Conservation (phyloP, 2,888 invertebrate genomes). For the Opisthograptis luteolata region DNA sequence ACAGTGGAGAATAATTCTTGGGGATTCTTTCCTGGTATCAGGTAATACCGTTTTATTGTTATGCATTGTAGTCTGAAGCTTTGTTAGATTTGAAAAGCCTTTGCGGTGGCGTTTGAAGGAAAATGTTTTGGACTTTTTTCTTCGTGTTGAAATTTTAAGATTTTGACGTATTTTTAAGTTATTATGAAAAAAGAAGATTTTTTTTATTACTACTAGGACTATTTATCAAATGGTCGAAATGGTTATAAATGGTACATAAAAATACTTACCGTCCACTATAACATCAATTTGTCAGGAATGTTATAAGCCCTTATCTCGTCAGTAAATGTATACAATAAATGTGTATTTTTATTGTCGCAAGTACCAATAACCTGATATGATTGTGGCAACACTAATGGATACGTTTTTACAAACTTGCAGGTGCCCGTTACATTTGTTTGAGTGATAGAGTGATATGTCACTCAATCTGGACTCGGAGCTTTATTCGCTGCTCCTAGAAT, state of each 20-base stretch:
- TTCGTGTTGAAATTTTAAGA: neutral
- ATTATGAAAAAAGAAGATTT: too few species aligned
- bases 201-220: too few species aligned
- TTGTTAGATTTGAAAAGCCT: constrained; percentile 2
- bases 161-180: too few species aligned
- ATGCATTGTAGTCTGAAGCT: constrained; percentile 6
- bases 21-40: constrained; percentile 4
- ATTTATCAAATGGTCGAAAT: too few species aligned
- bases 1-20: constrained; percentile 36
- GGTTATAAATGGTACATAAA: too few species aligned
- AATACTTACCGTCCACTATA: too few species aligned
- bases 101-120: neutral
- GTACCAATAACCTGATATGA: constrained; percentile 68
- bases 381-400: constrained; percentile 63
- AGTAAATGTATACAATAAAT: constrained; percentile 24
- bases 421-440: too few species aligned
- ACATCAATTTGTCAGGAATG: too few species aligned
- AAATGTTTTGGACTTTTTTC: neutral
- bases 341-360: constrained; percentile 34
- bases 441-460: too few species aligned
- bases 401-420: constrained; percentile 57
- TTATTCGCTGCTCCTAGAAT: too few species aligned
- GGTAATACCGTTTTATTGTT: constrained; percentile 8
- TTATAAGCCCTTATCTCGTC: neutral
- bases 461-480: too few species aligned